Base-by-base conservation (phyloP, 2,797 vertebrate genomes). In the Rhinophrynus dorsalis region DNA sequence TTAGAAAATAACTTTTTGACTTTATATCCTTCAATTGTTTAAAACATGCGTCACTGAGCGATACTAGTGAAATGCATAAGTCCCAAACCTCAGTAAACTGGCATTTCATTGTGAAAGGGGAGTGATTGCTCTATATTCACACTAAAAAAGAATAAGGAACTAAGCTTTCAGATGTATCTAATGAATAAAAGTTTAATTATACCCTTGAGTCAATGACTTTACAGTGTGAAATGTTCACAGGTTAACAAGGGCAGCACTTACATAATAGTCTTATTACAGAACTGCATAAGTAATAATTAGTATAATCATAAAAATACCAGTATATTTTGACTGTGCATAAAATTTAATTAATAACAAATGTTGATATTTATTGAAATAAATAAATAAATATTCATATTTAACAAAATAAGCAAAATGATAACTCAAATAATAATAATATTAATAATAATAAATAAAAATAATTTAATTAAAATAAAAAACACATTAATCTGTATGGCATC, bases 1-100 rank as follows among this genome's bases (percentile, higher is more conserved):
- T 90, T 84, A 90, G 87, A 91, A 90, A 89, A 90, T 83, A 90
- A 89, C 84, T 89, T 89, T 86, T 89, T 90, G 89, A 90, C 89
- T 93, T 88, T 83, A 93, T 95, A 97, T 98, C 96, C 96, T 97
- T 91, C 95, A 86, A 98, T 99, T 99, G 96, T 99, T 94, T 92
- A 75, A 86, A 84, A 88, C 85, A 88, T 97, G 94, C 94, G 95
- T 96, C 96, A 97, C 76, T 85, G 81, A 83, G 76, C 87, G 87
- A 88, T 86, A 71, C 80, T 82, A 76, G 82, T 78, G 81, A 89
- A 86, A 88, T 64, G 83, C 83, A 89, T 82, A 86, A 80, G 86
- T 90, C 85, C 86, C 86, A 78, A 75, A 77, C 89, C 84, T 85
- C 86, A 77, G 76, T 78, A 82, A 81, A 76, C 80, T 80, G 82